phyloP scores from a whole-genome alignment of 2,113 vertebrate species.

The Smithornis capensis region DNA sequence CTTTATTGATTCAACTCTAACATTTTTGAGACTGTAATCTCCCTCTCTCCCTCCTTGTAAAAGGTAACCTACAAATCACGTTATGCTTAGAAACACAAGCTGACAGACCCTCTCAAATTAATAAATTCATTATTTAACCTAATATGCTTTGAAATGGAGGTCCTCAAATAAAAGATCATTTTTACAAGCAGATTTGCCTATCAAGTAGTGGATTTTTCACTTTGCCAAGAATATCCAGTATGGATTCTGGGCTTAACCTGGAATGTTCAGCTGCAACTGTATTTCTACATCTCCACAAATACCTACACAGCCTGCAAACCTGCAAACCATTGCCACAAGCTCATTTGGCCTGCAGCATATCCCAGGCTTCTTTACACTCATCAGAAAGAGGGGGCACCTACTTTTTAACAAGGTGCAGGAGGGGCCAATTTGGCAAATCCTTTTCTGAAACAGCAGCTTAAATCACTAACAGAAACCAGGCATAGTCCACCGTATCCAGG shows the following conservation, averaged over 20 bases:
- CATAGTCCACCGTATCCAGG: fast-evolving
- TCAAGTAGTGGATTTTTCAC: not conserved
- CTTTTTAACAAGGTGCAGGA: not conserved
- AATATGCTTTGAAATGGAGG: not conserved
- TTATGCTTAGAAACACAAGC: not conserved
- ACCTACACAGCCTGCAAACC: not conserved
- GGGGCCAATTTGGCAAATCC: not conserved
- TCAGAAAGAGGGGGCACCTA: fast-evolving
- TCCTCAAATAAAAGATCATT: not conserved
- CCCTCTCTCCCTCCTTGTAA: not conserved
- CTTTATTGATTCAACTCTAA: not conserved
- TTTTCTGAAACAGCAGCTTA: not conserved
- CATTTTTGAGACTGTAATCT: not conserved
- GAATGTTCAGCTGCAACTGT: not conserved
- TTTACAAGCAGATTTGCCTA: not conserved
- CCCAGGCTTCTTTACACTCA: not conserved
- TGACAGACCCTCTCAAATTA: not conserved
- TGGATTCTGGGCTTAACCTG: not conserved
- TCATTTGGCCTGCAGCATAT: not conserved
- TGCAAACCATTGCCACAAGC: not conserved
- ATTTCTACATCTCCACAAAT: not conserved
- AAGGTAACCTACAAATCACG: not conserved
- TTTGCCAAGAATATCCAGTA: not conserved
- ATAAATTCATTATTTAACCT: not conserved
- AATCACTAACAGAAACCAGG: fast-evolving